Percentiles rank a stretch among this genome's conserved stretches.
Conservation (phyloP, 23 tunicate genomes). For the Styela plicata region DNA sequence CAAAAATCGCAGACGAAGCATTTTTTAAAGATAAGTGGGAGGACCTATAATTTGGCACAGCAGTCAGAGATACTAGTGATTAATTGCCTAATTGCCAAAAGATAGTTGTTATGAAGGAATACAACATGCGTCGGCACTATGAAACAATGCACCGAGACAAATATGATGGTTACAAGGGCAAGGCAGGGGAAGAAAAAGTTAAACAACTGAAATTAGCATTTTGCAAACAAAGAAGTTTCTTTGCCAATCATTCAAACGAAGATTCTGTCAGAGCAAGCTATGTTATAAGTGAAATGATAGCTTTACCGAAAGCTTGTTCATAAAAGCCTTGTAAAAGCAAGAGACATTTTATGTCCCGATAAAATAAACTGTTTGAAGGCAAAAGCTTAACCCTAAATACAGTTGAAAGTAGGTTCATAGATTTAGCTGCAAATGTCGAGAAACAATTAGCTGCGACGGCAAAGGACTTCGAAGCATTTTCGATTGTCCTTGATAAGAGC, state of each 20-base stretch:
- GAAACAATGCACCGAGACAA: constrained; percentile 55
- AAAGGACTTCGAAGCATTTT: constrained; percentile 39
- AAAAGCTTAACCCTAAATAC: constrained; percentile 1
- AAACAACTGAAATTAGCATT: constrained; percentile 36
- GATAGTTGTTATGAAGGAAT: constrained; percentile 62
- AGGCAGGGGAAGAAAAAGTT: constrained; percentile 57
- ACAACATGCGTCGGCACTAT: constrained; percentile 65
- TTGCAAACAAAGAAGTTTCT: constrained; percentile 25
- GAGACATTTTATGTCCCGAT: constrained; percentile 41
- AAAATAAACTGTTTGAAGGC: constrained; percentile 18
- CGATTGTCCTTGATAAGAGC: constrained; percentile 43
- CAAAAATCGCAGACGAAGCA: neutral
- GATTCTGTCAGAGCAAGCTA: constrained; percentile 35
- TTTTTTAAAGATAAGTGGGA: constrained; percentile 17
- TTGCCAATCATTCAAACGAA: neutral
- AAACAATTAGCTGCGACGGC: constrained; percentile 1
- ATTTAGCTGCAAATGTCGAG: constrained; percentile 28
- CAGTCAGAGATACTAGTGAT: constrained; percentile 34
- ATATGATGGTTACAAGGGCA: constrained; percentile 42
- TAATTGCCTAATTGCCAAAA: constrained; percentile 54
- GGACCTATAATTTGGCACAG: constrained; percentile 27
- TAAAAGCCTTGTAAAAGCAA: constrained; percentile 37
- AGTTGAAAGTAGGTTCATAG: constrained; percentile 34
- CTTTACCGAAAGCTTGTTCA: constrained; percentile 31
- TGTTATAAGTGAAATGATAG: constrained; percentile 45